These are phyloP conservation scores for Tetragonisca angustula DNA, from an alignment of 2,888 invertebrate species.

Conservation along the genomic window DNA sequence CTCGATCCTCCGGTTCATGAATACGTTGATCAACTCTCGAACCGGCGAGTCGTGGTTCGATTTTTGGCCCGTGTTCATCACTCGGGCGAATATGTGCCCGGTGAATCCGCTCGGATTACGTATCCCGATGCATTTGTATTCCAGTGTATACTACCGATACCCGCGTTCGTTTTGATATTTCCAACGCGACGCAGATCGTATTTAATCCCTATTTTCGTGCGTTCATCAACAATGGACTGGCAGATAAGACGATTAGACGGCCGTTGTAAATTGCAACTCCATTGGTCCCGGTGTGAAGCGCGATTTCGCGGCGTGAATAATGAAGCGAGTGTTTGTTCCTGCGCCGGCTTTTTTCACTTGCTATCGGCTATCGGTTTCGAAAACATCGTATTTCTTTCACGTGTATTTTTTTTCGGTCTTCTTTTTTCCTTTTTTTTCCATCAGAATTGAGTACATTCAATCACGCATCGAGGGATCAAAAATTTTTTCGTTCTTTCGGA, in stretches of 20 bases:
- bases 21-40: slow-evolving; percentile 9
- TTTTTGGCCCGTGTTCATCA: slow-evolving; percentile 27
- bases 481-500: neutral
- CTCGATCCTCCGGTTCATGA: neutral
- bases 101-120: slow-evolving; percentile 42
- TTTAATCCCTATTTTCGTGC: slow-evolving; percentile 42
- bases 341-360: too few relatives aligned
- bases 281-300: slow-evolving; percentile 19
- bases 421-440: too few relatives aligned
- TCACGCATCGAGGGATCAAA: neutral
- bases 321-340: neutral
- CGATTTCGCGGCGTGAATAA: neutral
- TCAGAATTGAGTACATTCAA: neutral
- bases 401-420: too few relatives aligned
- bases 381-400: too few relatives aligned
- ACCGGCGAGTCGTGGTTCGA: slow-evolving; percentile 1
- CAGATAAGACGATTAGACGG: slow-evolving; percentile 57
- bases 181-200: slow-evolving; percentile 40
- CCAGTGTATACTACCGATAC: slow-evolving; percentile 19
- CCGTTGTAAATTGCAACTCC: slow-evolving; percentile 42
- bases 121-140: slow-evolving; percentile 28
- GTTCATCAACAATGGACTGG: slow-evolving; percentile 17
- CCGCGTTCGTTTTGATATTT: slow-evolving; percentile 37
- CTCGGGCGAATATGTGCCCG: slow-evolving; percentile 35
- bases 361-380: neutral